Evolutionary conservation across 2,797 vertebrate genomes (phyloP).

Genomic region (Argyrosomus regius): DNA sequence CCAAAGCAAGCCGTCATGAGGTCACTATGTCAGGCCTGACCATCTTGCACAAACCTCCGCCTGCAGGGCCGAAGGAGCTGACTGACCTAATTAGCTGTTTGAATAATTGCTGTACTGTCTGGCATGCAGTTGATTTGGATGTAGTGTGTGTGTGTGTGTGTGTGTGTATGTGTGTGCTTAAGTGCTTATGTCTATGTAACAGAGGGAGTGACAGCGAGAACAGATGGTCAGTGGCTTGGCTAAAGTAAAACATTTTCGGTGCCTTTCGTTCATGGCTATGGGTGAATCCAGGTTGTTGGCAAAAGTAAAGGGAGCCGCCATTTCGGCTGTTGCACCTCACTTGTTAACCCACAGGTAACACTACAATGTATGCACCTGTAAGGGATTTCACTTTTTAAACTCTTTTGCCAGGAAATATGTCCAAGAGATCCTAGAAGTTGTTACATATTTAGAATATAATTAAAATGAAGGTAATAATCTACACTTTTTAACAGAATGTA

Average conservation of each 20-base stretch:
- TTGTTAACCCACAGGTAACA: not conserved
- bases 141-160: slow-evolving; percentile 14
- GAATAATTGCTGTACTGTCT: slow-evolving; percentile 76
- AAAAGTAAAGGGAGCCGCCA: not conserved
- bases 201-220: slow-evolving; percentile 35
- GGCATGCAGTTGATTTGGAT: slow-evolving; percentile 63
- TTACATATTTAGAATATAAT: not conserved
- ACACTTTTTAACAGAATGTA: not conserved
- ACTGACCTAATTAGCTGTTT: slow-evolving; percentile 84
- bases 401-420: not conserved
- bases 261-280: slow-evolving; percentile 47
- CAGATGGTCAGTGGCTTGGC: slow-evolving; percentile 44
- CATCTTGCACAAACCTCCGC: slow-evolving; percentile 72
- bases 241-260: slow-evolving; percentile 45
- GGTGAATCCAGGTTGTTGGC: slow-evolving; percentile 15
- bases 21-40: slow-evolving; percentile 78
- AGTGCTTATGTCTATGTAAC: slow-evolving; percentile 1
- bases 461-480: not conserved
- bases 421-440: not conserved
- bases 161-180: slow-evolving; percentile 10
- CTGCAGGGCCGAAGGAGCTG: slow-evolving; percentile 66
- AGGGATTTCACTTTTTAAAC: not conserved
- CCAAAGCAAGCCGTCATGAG: slow-evolving; percentile 61
- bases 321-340: not conserved
- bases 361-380: not conserved